Base-by-base conservation (phyloP, 1,140 invertebrate genomes). In the Pseudachorutes palmiensis region DNA sequence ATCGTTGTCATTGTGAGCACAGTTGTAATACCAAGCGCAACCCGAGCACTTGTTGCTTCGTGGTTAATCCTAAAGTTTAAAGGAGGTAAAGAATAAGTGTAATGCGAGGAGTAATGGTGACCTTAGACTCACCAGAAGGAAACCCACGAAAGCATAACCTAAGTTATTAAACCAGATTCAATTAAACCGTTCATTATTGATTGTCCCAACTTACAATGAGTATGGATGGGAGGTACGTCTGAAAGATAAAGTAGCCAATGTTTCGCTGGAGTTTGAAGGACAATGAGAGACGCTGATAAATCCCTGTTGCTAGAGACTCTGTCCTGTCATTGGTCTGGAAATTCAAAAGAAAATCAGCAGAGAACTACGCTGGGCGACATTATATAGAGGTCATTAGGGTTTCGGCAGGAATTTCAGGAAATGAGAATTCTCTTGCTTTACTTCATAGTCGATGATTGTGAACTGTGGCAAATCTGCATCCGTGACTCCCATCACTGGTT, bases 1-100 rank as follows among this genome's bases (percentile, higher is more conserved):
- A 98, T 98, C 19, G 96, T 98, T 14, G 95, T 98, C 93, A 98
- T 97, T 5, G 96, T 98, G 59, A 98, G 82, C 24, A 98, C 95
- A 29, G 96, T 98, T 16, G 96, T 98, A 68, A 98, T 98, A 62
- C 88, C 88, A 69, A 91, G 78, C 58, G 88, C 88, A 5, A 91
- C 88, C 70, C 89, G 77, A 19, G 88, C 89, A 48, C 86, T 87
- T 5, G 89, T 90, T 1, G 88, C 88, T 75, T 91, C 88, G 75
- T 90, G 88, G 79, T 90, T 89, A 73, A 91, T 91, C 88, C 30
- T 30, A 60, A 26, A 22, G n/a, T n/a, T n/a, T n/a, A n/a, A n/a
- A n/a, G n/a, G n/a, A n/a, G n/a, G n/a, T n/a, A n/a, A n/a, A n/a
- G n/a, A n/a, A n/a, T n/a, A n/a, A n/a, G n/a, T n/a, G n/a, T n/a